A percentile compares a stretch with the other conserved stretches of the same genome.
Conservation (phyloP, 2,113 vertebrate genomes). For the Ellobius talpinus region DNA sequence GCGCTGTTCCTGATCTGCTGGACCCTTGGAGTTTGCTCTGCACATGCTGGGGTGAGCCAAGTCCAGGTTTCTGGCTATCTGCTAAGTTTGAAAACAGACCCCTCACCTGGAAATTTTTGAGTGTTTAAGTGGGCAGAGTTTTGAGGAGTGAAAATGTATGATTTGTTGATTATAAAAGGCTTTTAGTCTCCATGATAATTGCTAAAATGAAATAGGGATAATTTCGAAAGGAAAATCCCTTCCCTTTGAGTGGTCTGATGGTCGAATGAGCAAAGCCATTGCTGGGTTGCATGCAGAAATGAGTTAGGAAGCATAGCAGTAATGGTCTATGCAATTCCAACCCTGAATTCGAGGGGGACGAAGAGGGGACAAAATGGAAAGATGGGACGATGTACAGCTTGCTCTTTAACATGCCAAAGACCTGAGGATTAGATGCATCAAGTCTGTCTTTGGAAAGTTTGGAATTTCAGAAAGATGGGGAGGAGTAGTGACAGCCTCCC, state of each 20-base stretch:
- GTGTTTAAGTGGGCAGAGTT: neutral
- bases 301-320: neutral
- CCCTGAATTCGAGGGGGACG: neutral
- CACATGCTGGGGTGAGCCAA: neutral
- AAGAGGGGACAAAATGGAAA: neutral
- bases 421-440: neutral
- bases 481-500: neutral
- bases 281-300: too few species aligned
- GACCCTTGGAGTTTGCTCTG: neutral
- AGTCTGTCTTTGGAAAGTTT: neutral
- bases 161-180: neutral
- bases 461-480: neutral
- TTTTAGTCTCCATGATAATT: conserved; percentile 23
- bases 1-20: neutral
- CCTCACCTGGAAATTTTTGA: neutral
- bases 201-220: neutral
- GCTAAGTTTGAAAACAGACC: neutral
- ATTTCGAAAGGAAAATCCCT: conserved; percentile 12
- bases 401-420: fast-evolving
- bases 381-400: fast-evolving
- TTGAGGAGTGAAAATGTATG: neutral
- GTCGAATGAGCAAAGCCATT: neutral
- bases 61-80: neutral
- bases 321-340: neutral
- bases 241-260: neutral